Conservation (phyloP, 2,888 invertebrate species). For the Drosophila testacea region DNA sequence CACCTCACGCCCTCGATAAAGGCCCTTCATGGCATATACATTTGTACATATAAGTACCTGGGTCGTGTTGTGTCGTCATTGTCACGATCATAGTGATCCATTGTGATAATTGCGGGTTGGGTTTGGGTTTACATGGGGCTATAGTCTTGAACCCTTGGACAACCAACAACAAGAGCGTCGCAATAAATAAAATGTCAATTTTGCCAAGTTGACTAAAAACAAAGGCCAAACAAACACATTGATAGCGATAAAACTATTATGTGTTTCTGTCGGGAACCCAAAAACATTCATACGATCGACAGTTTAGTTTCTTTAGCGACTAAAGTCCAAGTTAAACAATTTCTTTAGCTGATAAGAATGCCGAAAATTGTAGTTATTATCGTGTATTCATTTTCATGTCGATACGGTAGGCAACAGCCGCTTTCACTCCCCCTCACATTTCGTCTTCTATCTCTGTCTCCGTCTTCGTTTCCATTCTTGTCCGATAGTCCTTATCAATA, state of each 20-base stretch:
- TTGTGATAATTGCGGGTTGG: slow-evolving; percentile 20
- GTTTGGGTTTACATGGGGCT: not conserved
- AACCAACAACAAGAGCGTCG: slow-evolving; percentile 4
- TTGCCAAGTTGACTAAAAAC: slow-evolving; percentile 14
- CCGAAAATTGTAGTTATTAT: slow-evolving; percentile 60
- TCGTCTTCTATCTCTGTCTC: not conserved
- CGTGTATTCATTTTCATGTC: slow-evolving; percentile 38
- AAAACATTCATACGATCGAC: not conserved
- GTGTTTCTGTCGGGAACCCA: slow-evolving; percentile 5
- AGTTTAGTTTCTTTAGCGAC: slow-evolving; percentile 17
- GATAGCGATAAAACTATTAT: slow-evolving; percentile 34
- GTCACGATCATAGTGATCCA: slow-evolving; percentile 21
- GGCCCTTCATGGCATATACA: slow-evolving; percentile 30
- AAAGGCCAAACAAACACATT: slow-evolving; percentile 34
- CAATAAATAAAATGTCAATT: slow-evolving; percentile 24
- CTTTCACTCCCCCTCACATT: not conserved
- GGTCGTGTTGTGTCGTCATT: slow-evolving; percentile 10
- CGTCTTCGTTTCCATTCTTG: slow-evolving; percentile 4
- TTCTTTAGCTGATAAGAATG: slow-evolving; percentile 58
- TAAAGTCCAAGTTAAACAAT: slow-evolving; percentile 66
- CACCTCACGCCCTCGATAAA: slow-evolving; percentile 52
- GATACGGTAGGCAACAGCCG: slow-evolving; percentile 25
- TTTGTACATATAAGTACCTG: slow-evolving; percentile 16
- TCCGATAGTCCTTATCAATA: slow-evolving; percentile 52
- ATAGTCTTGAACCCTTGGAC: slow-evolving; percentile 47